Evolutionary conservation across 2,113 vertebrate species (phyloP).

Genomic region (Grammomys dolichurus): DNA sequence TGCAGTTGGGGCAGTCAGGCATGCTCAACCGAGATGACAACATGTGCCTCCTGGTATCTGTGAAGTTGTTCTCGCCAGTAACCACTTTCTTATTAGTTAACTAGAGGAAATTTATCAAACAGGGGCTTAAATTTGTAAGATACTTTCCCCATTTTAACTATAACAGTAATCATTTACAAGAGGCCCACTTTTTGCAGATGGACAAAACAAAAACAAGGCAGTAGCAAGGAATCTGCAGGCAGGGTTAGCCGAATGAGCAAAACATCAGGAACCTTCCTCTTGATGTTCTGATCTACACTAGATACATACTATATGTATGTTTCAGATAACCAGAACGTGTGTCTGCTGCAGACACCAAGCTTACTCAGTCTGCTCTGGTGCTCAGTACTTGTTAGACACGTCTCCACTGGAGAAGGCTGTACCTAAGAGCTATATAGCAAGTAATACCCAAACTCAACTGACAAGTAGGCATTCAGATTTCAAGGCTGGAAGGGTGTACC

Average conservation of each 20-base stretch:
- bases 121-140: conserved; percentile 65
- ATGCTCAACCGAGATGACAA: conserved; percentile 95
- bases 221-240: neutral
- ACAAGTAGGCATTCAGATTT: neutral
- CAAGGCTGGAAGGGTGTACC: neutral
- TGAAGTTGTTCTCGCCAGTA: conserved; percentile 94
- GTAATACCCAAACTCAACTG: accelerated
- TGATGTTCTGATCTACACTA: neutral
- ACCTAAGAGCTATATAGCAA: neutral
- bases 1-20: conserved; percentile 99
- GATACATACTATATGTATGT: accelerated
- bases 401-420: neutral
- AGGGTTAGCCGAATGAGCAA: neutral
- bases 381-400: neutral
- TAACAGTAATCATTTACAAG: no score
- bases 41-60: conserved; percentile 97
- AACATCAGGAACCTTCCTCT: no score
- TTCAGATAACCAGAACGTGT: neutral
- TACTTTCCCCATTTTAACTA: neutral
- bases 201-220: neutral
- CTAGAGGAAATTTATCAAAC: conserved; percentile 85
- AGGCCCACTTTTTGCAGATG: no score
- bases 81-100: conserved; percentile 93
- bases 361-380: neutral
- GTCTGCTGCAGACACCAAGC: neutral